Evolutionary conservation across 2,113 vertebrate genomes (phyloP).

Genomic region (Cervus canadensis): DNA sequence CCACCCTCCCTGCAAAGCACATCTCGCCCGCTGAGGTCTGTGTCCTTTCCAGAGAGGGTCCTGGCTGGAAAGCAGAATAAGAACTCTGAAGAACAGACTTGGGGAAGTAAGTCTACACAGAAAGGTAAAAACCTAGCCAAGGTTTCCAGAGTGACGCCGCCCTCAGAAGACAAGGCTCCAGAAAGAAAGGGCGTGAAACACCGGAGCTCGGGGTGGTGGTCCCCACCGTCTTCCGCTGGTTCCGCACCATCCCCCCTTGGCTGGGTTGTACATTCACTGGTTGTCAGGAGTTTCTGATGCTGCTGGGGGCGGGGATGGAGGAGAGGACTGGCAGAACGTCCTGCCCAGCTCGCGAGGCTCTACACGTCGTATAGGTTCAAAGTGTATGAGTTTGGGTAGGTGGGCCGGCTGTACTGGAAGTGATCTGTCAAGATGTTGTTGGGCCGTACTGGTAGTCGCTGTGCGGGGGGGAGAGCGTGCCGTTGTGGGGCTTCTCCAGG

Average conservation of each 20-base stretch:
- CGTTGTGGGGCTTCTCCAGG: conserved; percentile 87
- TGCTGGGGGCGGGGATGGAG: neutral
- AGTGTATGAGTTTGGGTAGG: conserved; percentile 81
- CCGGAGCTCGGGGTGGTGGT: neutral
- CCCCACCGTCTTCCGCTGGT: conserved; percentile 10
- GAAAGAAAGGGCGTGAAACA: neutral
- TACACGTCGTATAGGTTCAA: conserved; percentile 92
- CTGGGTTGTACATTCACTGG: conserved; percentile 59
- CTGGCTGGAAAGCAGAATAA: neutral
- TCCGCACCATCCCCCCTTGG: conserved; percentile 11
- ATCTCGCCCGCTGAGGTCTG: neutral
- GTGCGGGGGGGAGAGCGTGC: conserved; percentile 82
- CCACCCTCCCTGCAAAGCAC: neutral
- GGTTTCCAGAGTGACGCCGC: conserved; percentile 16
- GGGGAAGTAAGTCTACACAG: neutral
- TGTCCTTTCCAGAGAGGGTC: neutral
- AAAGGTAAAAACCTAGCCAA: conserved; percentile 63
- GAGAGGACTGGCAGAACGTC: conserved; percentile 12
- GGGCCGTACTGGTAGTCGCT: conserved; percentile 85
- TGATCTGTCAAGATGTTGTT: conserved; percentile 88
- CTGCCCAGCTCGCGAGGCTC: conserved; percentile 28
- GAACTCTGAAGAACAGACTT: neutral
- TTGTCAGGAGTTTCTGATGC: conserved; percentile 58
- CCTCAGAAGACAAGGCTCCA: conserved; percentile 24
- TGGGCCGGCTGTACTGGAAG: conserved; percentile 90